Conservation (phyloP, 37 sponge, comb jelly and placozoan species). For the Chondrilla cf. caribensis region DNA sequence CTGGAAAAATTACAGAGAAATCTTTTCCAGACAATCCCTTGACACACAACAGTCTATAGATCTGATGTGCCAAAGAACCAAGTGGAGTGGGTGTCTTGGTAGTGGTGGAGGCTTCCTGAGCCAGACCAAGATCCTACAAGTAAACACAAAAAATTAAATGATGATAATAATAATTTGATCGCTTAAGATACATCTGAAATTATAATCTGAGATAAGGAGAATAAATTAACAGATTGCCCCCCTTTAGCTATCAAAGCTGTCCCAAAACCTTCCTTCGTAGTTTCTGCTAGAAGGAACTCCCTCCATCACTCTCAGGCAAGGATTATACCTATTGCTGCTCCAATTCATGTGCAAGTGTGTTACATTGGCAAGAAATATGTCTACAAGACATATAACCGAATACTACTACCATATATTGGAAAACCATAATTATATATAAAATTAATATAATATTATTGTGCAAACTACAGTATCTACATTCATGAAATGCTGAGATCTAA, state of each 20-base stretch:
- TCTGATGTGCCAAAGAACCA: slow-evolving; percentile 73
- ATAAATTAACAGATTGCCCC: too few species aligned
- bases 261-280: slow-evolving; percentile 96
- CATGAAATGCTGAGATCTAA: too few species aligned
- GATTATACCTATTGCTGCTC: slow-evolving; percentile 86
- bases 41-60: slow-evolving; percentile 79
- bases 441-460: too few species aligned
- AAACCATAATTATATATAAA: too few species aligned
- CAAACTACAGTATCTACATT: too few species aligned
- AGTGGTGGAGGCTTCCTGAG: slow-evolving; percentile 42
- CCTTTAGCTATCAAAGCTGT: slow-evolving; percentile 76
- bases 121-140: slow-evolving; percentile 83
- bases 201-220: too few species aligned
- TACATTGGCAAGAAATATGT: too few species aligned
- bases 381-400: too few species aligned
- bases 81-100: slow-evolving; percentile 61
- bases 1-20: slow-evolving; percentile 83
- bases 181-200: too few species aligned
- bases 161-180: too few species aligned
- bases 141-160: not conserved
- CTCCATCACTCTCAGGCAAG: slow-evolving; percentile 95
- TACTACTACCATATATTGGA: too few species aligned
- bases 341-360: too few species aligned
- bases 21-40: slow-evolving; percentile 74
- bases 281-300: slow-evolving; percentile 82